These are phyloP conservation scores for Cynocephalus volans DNA, from an alignment of 2,113 vertebrate species.

Conservation along the genomic window DNA sequence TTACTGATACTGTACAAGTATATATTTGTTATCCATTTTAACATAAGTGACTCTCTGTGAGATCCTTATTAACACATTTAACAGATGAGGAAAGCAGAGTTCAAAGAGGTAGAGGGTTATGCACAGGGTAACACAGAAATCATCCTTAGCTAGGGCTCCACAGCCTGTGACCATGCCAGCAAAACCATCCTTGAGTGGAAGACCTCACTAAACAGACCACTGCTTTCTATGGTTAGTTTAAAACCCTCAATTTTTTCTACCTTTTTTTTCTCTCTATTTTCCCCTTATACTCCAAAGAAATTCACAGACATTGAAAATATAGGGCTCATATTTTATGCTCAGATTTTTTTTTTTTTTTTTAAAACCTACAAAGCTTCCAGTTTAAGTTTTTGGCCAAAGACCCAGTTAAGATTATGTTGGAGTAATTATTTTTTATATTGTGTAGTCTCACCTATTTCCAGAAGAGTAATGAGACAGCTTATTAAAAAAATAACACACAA, in stretches of 20 bases:
- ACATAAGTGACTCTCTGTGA: not conserved
- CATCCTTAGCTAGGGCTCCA: not conserved
- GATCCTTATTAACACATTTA: not conserved
- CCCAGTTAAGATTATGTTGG: not conserved
- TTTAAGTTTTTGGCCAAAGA: constrained; percentile 27
- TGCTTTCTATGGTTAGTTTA: not conserved
- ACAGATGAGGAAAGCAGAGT: not conserved
- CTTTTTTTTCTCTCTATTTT: not conserved
- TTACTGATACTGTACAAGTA: rapidly evolving
- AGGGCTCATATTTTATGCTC: not conserved
- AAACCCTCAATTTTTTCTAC: not conserved
- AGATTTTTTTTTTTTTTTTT: not conserved
- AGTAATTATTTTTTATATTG: not conserved
- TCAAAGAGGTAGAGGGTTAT: not conserved
- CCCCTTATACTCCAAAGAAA: not conserved
- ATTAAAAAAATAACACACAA: not conserved
- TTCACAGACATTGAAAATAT: not conserved
- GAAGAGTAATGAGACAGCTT: not conserved
- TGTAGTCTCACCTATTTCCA: not conserved
- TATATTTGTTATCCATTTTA: not conserved
- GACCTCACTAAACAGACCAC: not conserved
- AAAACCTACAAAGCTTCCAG: not conserved
- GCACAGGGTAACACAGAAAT: not conserved
- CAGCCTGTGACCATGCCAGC: not conserved
- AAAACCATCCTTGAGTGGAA: rapidly evolving